Conservation (phyloP, 1,140 invertebrate species). For the Euwallacea fornicatus region DNA sequence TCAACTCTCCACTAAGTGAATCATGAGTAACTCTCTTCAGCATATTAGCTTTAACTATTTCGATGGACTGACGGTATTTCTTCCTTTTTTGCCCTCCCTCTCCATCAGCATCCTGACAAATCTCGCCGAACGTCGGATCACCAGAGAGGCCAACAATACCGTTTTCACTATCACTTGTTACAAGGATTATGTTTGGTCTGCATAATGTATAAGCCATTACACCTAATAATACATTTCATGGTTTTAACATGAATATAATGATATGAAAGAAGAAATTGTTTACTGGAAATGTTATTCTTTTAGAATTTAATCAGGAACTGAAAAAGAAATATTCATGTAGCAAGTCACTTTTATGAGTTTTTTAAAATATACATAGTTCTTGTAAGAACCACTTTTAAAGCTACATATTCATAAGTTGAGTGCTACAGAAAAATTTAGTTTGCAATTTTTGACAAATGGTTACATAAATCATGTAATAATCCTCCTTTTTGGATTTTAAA, state of each 20-base stretch:
- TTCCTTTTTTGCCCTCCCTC: constrained; percentile 55
- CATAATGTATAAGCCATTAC: constrained; percentile 66
- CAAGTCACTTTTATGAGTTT: too few species aligned
- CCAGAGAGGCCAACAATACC: constrained; percentile 57
- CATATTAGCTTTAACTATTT: constrained; percentile 54
- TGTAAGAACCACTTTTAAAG: too few species aligned
- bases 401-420: too few species aligned
- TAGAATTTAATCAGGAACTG: not conserved
- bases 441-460: too few species aligned
- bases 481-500: too few species aligned
- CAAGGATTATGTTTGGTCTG: constrained; percentile 61
- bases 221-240: constrained; percentile 48
- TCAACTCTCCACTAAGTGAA: constrained; percentile 29
- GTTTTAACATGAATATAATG: constrained; percentile 20
- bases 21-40: constrained; percentile 52
- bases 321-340: not conserved
- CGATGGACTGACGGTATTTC: constrained; percentile 48
- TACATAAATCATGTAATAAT: too few species aligned
- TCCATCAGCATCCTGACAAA: constrained; percentile 55
- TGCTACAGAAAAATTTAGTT: too few species aligned
- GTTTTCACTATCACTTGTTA: constrained; percentile 59
- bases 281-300: too few species aligned
- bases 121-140: constrained; percentile 60
- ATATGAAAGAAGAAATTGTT: constrained; percentile 20
- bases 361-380: too few species aligned